phyloP scores from a whole-genome alignment of 2,113 vertebrate species.

The Cephalopholis sonnerati region DNA sequence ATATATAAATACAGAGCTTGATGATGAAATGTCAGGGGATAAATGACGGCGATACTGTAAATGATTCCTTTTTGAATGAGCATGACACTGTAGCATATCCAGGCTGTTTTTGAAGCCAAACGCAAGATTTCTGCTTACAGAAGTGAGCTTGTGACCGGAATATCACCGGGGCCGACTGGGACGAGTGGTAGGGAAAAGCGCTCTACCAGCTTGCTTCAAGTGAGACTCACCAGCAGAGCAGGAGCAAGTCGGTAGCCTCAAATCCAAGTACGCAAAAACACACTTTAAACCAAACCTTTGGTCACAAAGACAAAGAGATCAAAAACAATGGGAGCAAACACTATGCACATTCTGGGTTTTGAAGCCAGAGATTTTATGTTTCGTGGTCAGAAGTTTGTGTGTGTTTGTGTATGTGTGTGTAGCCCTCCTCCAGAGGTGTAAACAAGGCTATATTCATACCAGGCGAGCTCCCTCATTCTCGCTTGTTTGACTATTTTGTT shows the following conservation, averaged over 20 bases:
- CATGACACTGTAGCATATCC: slow-evolving; percentile 2
- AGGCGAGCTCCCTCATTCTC: not conserved
- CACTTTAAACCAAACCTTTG: slow-evolving; percentile 20
- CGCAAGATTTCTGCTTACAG: not conserved
- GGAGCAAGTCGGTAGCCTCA: not conserved
- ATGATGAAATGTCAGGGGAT: slow-evolving; percentile 33
- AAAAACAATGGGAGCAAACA: slow-evolving; percentile 1
- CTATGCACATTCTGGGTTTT: slow-evolving; percentile 3
- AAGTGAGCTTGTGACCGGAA: not conserved
- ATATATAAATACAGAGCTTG: slow-evolving; percentile 29
- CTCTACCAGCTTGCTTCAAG: slow-evolving; percentile 8
- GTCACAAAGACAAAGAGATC: slow-evolving; percentile 17
- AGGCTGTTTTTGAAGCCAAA: slow-evolving; percentile 15
- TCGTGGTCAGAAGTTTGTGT: not conserved
- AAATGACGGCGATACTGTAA: not conserved
- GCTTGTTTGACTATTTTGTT: slow-evolving; percentile 19
- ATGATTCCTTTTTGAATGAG: slow-evolving; percentile 38
- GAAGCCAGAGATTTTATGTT: slow-evolving; percentile 18
- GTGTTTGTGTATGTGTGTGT: slow-evolving; percentile 1
- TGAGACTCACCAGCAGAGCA: not conserved
- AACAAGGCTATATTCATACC: slow-evolving; percentile 16
- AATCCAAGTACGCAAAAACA: slow-evolving; percentile 3
- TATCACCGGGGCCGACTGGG: not conserved
- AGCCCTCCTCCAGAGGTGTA: slow-evolving; percentile 2
- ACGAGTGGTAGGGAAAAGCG: not conserved